These are phyloP conservation scores for Gastrophysa polygoni DNA, from an alignment of 2,888 invertebrate genomes.

Conservation along the genomic window DNA sequence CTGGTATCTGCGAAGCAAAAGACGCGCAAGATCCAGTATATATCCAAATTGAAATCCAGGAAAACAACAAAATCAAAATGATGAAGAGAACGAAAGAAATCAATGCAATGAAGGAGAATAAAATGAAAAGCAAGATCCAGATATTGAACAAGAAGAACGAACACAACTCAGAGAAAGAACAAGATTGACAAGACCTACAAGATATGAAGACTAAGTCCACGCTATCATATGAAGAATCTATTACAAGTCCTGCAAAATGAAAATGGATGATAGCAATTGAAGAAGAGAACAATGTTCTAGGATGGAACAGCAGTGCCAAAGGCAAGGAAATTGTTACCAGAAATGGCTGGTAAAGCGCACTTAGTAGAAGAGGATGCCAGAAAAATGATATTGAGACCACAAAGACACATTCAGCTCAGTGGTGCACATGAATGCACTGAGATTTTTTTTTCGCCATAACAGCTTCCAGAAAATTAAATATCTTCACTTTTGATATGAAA, in stretches of 20 bases:
- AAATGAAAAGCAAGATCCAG: background rate
- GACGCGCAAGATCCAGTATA: background rate
- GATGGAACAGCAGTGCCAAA: constrained; percentile 27
- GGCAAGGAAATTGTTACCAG: constrained; percentile 28
- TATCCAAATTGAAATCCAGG: background rate
- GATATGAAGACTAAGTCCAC: constrained; percentile 7
- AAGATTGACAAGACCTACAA: constrained; percentile 5
- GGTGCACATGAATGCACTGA: constrained; percentile 13
- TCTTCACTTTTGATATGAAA: constrained; percentile 7
- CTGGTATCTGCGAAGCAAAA: background rate
- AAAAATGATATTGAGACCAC: constrained; percentile 16
- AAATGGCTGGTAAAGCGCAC: constrained; percentile 35
- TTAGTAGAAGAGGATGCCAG: constrained; percentile 33
- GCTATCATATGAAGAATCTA: constrained; percentile 10
- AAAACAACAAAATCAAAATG: background rate
- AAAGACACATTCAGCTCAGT: constrained; percentile 22
- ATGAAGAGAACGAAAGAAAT: background rate
- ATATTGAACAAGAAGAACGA: background rate
- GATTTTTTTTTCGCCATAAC: constrained; percentile 16
- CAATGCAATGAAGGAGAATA: background rate
- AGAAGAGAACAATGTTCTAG: constrained; percentile 36
- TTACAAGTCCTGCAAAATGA: constrained; percentile 2
- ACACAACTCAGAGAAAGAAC: too few species aligned
- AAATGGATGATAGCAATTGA: constrained; percentile 26
- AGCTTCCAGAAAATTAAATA: background rate